Evolutionary conservation across 2,888 invertebrate species (phyloP).

Genomic region (Trissolcus japonicus): DNA sequence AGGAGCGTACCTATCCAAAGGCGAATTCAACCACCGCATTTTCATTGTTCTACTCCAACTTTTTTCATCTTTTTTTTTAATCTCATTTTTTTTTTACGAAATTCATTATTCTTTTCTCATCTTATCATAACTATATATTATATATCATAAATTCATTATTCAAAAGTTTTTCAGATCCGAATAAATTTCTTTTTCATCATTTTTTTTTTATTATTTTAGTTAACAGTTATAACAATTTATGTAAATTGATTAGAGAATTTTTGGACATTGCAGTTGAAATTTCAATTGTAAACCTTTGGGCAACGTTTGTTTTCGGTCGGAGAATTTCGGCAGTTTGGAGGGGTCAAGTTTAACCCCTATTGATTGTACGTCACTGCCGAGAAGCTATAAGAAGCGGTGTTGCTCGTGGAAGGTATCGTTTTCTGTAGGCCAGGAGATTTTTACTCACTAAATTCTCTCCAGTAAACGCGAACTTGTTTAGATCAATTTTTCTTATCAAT

Average conservation of each 20-base stretch:
- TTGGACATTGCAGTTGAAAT: not conserved
- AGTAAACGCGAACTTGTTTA: conserved; percentile 10
- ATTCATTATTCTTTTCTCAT: too few species aligned
- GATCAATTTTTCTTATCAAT: conserved; percentile 5
- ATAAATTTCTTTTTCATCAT: too few species aligned
- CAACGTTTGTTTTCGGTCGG: not conserved
- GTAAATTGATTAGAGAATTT: not conserved
- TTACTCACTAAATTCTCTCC: conserved; percentile 41
- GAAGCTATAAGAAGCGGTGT: conserved; percentile 45
- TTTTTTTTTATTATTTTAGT: too few species aligned
- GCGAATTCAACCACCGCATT: conserved; percentile 16
- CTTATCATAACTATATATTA: too few species aligned
- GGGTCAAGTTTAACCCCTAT: conserved; percentile 1
- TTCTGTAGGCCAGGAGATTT: conserved; percentile 48
- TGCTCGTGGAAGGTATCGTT: conserved; percentile 52
- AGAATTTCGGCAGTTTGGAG: not conserved
- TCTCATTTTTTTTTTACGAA: too few species aligned
- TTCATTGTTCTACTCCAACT: too few species aligned
- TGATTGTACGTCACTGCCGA: conserved; percentile 30
- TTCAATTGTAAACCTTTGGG: too few species aligned
- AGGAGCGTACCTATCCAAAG: conserved; percentile 24
- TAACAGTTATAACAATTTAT: too few species aligned
- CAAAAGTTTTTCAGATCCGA: too few species aligned
- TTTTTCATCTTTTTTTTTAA: too few species aligned
- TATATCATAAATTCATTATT: too few species aligned